Evolutionary conservation across 2,113 vertebrate species (phyloP), one percentile per base, ranked within the genome.

Genomic region (Falcunculus frontatus): DNA sequence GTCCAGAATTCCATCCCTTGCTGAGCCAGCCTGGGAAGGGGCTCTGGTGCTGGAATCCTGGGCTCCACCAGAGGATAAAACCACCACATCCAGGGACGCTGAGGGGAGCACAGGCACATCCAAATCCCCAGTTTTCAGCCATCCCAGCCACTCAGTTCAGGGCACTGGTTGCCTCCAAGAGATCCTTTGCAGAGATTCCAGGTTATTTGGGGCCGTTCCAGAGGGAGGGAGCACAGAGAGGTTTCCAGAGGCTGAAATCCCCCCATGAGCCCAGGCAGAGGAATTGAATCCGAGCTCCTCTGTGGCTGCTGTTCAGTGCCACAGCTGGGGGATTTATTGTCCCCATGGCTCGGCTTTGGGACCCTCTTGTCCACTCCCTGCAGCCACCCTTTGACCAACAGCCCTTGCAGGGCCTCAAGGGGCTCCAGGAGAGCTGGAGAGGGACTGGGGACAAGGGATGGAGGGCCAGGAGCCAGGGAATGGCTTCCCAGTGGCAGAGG

Each of bases 1-100:
- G 74, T 60, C 62, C 75, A 90, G 78, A 90, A 82, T 79, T 79
- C 84, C 80, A 74, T 72, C 85, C 62, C 82, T 76, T 68, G 82
- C 82, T 88, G 94, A 68, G 82, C 73, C 8, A 3, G 74, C 82
- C 82, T 78, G 90, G 93, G 88, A 84, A 89, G 85, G 37, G 78
- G 81, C 81, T 91, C 73, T 87, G 95, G 33, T 23, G 74, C 62
- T 78, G 64, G 68, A 75, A 77, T 74, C 62, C 74, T 53, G 73
- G 86, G 90, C 55, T 80, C 17, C 47, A 76, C 30, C 13, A 2
- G 75, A 53, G 35, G 32, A 50, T 60, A 81, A 94, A 86, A 56
- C 22, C 76, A 76, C 55, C 87, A 84, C 52, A 80, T 14, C 62
- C 84, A 73, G 69, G 62, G 39, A 10, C n/a, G 4, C 67, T 70